These are phyloP conservation scores for Phaedon cochleariae DNA, from an alignment of 2,888 invertebrate genomes.

Conservation along the genomic window DNA sequence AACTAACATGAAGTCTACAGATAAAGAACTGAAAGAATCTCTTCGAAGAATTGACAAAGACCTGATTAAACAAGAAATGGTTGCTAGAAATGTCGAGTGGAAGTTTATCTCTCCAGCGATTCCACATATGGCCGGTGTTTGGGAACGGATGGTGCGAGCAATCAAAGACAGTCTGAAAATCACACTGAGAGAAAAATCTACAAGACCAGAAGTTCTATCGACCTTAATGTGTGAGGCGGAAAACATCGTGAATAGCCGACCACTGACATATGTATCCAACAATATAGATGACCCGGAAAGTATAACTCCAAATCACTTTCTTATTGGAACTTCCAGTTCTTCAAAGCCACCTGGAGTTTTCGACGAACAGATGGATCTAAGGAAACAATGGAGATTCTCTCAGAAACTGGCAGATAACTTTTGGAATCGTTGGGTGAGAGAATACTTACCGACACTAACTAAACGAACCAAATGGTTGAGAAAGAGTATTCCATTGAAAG, in stretches of 20 bases:
- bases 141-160: conserved; percentile 3
- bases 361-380: background rate
- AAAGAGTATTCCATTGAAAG: background rate
- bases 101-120: background rate
- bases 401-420: background rate
- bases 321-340: background rate
- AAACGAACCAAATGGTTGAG: background rate
- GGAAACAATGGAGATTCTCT: background rate
- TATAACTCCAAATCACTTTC: conserved; percentile 16
- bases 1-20: background rate
- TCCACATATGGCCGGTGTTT: conserved; percentile 9
- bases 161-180: conserved; percentile 8
- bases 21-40: conserved; percentile 7
- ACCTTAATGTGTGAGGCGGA: conserved; percentile 13
- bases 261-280: conserved; percentile 18
- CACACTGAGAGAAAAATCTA: conserved; percentile 1
- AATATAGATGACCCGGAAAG: conserved; percentile 8
- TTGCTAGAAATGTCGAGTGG: background rate
- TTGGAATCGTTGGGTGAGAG: background rate
- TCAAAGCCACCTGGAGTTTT: background rate
- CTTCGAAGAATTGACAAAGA: background rate
- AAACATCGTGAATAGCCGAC: conserved; percentile 21
- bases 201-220: conserved; percentile 9
- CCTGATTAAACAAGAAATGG: background rate
- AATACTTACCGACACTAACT: background rate